Percentiles rank a stretch among this genome's conserved stretches.
These are phyloP conservation scores for Adelphocoris suturalis DNA, from an alignment of 2,888 invertebrate species.

Conservation along the genomic window DNA sequence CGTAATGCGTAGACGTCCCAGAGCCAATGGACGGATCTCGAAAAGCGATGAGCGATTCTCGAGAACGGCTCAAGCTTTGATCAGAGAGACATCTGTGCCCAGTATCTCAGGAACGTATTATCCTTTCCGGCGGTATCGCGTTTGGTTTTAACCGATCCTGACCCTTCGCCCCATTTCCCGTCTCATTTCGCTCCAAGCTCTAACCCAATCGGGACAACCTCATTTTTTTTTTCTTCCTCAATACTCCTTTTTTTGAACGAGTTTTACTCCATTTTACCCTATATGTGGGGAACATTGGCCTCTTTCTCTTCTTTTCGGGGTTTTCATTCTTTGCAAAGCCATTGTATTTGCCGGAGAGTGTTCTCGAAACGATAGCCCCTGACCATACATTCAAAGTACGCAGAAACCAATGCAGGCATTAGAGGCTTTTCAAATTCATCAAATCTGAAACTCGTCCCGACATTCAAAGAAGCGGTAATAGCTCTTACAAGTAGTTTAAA, in stretches of 20 bases:
- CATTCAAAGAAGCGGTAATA: too few relatives aligned
- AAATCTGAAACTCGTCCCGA: too few relatives aligned
- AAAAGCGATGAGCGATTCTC: neutral
- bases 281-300: neutral
- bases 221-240: neutral
- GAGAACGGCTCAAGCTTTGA: neutral
- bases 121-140: constrained; percentile 26
- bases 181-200: neutral
- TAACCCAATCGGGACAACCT: constrained; percentile 23
- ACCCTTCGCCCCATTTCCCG: neutral
- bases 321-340: constrained; percentile 9
- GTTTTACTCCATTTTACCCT: constrained; percentile 12
- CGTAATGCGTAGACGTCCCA: neutral
- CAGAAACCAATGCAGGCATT: neutral
- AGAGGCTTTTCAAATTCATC: too few relatives aligned
- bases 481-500: too few relatives aligned
- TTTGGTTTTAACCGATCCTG: constrained; percentile 18
- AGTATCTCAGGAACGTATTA: constrained; percentile 14
- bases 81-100: constrained; percentile 5
- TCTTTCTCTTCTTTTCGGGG: neutral
- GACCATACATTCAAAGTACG: constrained; percentile 17
- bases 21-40: constrained; percentile 10
- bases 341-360: neutral
- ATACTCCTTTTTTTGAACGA: neutral
- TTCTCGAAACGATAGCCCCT: neutral